Conservation (phyloP, 2,888 invertebrate species). For the Aporophyla nigra region DNA sequence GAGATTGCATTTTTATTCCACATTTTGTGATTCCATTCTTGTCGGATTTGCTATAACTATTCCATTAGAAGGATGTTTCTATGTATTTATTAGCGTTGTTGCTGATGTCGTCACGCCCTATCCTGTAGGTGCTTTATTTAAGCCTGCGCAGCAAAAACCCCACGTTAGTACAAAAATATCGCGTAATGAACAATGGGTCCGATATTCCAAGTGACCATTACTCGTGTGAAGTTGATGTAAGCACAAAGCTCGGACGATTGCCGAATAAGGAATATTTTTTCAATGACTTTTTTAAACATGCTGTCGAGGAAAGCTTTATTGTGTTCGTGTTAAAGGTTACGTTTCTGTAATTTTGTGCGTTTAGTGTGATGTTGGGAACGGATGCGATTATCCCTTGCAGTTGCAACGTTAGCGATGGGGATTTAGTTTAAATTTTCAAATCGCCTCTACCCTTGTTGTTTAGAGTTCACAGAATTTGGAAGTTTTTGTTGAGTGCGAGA, state of each 20-base stretch:
- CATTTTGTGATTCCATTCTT: constrained; percentile 21
- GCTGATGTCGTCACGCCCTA: constrained; percentile 59
- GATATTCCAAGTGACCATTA: constrained; percentile 79
- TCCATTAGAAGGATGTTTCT: constrained; percentile 11
- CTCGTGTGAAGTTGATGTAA: constrained; percentile 75
- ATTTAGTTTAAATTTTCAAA: constrained; percentile 85
- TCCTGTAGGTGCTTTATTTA: constrained; percentile 62
- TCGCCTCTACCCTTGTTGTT: constrained; percentile 74
- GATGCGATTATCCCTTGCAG: constrained; percentile 76
- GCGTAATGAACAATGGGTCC: constrained; percentile 76
- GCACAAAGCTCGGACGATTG: constrained; percentile 73
- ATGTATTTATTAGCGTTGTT: constrained; percentile 14
- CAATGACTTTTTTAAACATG: constrained; percentile 44
- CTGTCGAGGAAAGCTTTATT: constrained; percentile 44
- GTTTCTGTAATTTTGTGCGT: constrained; percentile 23
- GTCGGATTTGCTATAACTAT: constrained; percentile 19
- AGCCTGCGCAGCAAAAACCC: constrained; percentile 64
- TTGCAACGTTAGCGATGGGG: constrained; percentile 76
- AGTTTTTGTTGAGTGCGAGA: constrained; percentile 72
- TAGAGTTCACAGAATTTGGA: constrained; percentile 75
- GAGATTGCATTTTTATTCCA: constrained; percentile 47
- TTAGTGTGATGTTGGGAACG: constrained; percentile 36
- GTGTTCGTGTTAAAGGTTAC: constrained; percentile 45
- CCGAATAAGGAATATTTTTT: constrained; percentile 68
- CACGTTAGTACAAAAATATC: constrained; percentile 69